Percentiles rank a stretch among this genome's conserved stretches.
Evolutionary conservation across 30 jellyfish, hydroid and myxozoan species (phyloP).

Genomic region (Catostylus mosaicus): DNA sequence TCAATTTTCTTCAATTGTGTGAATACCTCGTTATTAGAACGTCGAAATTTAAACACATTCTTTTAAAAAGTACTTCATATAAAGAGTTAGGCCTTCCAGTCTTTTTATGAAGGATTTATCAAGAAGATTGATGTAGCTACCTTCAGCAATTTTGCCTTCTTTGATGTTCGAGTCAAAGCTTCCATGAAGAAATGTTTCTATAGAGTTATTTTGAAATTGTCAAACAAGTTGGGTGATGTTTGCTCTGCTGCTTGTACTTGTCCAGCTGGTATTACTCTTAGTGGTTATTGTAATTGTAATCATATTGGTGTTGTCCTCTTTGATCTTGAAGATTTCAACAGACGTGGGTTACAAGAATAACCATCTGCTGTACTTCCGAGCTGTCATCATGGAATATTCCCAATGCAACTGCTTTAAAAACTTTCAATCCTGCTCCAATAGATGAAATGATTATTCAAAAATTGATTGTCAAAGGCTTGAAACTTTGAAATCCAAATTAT

Average conservation of each 20-base stretch:
- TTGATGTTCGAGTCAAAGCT: constrained; percentile 47
- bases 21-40: constrained; percentile 53
- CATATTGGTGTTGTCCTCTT: constrained; percentile 48
- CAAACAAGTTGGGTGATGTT: constrained; percentile 38
- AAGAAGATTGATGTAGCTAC: constrained; percentile 34
- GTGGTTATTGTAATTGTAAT: constrained; percentile 44
- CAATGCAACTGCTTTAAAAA: not conserved
- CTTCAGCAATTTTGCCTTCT: constrained; percentile 7
- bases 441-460: constrained; percentile 46
- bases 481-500: not conserved
- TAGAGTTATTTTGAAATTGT: constrained; percentile 13
- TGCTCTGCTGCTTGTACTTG: constrained; percentile 39
- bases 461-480: constrained; percentile 7
- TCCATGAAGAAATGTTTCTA: constrained; percentile 23
- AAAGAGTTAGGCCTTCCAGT: constrained; percentile 49
- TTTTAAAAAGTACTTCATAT: constrained; percentile 34
- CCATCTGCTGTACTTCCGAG: constrained; percentile 35
- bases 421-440: constrained; percentile 9
- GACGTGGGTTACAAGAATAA: constrained; percentile 28
- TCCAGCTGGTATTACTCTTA: constrained; percentile 28
- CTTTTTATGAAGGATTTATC: constrained; percentile 39
- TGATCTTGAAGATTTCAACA: constrained; percentile 45
- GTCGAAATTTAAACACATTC: constrained; percentile 35
- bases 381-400: constrained; percentile 59
- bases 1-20: constrained; percentile 37